Base-by-base conservation (phyloP, 1,140 invertebrate genomes). In the Megathymus violae region DNA sequence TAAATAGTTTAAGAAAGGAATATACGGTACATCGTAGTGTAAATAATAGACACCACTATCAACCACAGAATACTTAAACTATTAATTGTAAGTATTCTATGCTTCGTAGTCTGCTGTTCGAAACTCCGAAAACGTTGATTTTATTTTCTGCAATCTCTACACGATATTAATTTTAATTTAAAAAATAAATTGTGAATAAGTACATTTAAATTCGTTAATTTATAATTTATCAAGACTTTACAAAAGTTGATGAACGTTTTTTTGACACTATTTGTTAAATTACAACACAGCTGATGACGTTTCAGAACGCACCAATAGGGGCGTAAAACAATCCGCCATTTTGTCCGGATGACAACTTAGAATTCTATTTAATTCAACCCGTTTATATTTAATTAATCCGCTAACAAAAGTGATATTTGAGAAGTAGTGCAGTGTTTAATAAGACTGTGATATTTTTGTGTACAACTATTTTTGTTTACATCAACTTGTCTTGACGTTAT, bases 241-340 rank as follows among this genome's bases (percentile, higher is more conserved):
- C 9, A 27, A 10, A 27, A 47, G n/a, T n/a, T n/a, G n/a, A n/a
- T n/a, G n/a, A n/a, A 34, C 7, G 14, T 47, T 47, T 47, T 22
- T 48, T 48, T 48, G 46, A 22, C 48, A 54, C 36, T 59, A 31
- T 25, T n/a, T n/a, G n/a, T n/a, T n/a, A n/a, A n/a, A 44, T 61
- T 60, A 44, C 44, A 52, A 36, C 47, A 38, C 25, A 67, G 34
- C 40, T 52, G 50, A 50, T 64, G 65, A 67, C 59, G 66, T 79
- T 76, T 83, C 67, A 46, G 80, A 86, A 86, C 82, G 75, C 64
- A 71, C 71, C 71, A 66, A 79, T 74, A 83, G 84, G 87, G 88
- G 88, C 88, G 88, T 90, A 85, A 85, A 90, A 85, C 66, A 84
- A 81, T 88, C 86, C 86, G 88, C 88, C 88, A 90, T 90, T 78